phyloP scores from a whole-genome alignment of 2,888 invertebrate species.

The Sclerodermus sp. region DNA sequence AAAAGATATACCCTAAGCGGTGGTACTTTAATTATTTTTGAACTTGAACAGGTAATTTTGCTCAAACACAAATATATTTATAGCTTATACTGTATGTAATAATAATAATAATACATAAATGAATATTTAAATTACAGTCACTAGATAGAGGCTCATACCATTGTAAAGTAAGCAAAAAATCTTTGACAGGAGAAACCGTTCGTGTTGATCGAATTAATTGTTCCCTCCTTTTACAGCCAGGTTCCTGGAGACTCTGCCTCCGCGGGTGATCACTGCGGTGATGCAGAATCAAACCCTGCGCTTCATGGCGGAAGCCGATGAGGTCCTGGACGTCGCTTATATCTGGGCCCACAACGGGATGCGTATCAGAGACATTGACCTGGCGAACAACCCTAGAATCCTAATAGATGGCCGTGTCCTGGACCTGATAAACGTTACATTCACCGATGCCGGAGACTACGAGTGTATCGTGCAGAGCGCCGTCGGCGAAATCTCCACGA shows the following conservation, averaged over 20 bases:
- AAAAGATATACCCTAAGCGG: slow-evolving; percentile 84
- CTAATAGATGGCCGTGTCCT: slow-evolving; percentile 74
- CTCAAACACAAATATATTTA: too few species aligned
- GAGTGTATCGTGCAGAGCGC: slow-evolving; percentile 90
- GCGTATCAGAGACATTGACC: slow-evolving; percentile 70
- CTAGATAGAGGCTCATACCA: slow-evolving; percentile 87
- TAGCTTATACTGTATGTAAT: too few species aligned
- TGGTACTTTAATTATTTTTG: slow-evolving; percentile 85
- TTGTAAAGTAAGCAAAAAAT: slow-evolving; percentile 87
- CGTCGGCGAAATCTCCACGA: slow-evolving; percentile 79
- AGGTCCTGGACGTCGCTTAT: slow-evolving; percentile 86
- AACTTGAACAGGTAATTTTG: slow-evolving; percentile 68
- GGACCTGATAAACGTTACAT: slow-evolving; percentile 78
- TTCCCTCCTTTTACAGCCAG: slow-evolving; percentile 61
- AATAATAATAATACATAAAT: not conserved
- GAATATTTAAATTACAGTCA: slow-evolving; percentile 55
- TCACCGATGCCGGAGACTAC: slow-evolving; percentile 86
- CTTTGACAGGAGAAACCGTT: slow-evolving; percentile 87
- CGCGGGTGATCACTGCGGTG: slow-evolving; percentile 69
- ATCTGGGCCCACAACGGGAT: slow-evolving; percentile 90
- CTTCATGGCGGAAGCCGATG: slow-evolving; percentile 84
- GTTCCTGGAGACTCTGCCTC: slow-evolving; percentile 70
- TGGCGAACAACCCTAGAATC: slow-evolving; percentile 61
- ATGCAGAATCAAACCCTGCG: slow-evolving; percentile 73
- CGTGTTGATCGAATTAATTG: slow-evolving; percentile 87